phyloP scores from a whole-genome alignment of 2,113 vertebrate genomes.

The Alosa alosa region DNA sequence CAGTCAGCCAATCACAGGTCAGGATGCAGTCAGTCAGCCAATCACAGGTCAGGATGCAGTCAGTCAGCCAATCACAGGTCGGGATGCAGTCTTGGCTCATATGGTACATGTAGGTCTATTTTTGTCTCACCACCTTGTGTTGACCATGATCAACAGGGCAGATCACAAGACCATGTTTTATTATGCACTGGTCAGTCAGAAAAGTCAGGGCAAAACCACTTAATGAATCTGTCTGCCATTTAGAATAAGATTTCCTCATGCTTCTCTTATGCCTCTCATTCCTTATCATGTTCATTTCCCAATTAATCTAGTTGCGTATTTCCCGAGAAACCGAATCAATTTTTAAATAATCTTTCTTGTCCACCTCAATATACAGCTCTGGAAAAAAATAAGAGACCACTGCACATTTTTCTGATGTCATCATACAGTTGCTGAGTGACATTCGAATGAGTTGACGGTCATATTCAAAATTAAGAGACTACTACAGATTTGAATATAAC shows the following conservation, averaged over 20 bases:
- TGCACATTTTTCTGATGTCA: no score
- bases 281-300: no score
- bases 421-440: no score
- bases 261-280: background rate
- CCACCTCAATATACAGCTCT: background rate
- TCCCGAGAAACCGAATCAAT: background rate
- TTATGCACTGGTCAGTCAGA: background rate
- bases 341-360: background rate
- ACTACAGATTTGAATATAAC: no score
- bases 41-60: background rate
- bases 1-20: background rate
- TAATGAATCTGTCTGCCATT: background rate
- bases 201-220: no score
- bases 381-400: no score
- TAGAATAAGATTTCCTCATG: background rate
- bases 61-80: background rate
- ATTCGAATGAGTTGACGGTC: no score
- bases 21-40: background rate
- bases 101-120: background rate
- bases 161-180: background rate
- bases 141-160: background rate
- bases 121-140: background rate
- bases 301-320: background rate
- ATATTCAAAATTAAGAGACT: no score
- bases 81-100: background rate